Conservation (phyloP, 2,797 vertebrate genomes). For the Brachyrhaphis roseni region DNA sequence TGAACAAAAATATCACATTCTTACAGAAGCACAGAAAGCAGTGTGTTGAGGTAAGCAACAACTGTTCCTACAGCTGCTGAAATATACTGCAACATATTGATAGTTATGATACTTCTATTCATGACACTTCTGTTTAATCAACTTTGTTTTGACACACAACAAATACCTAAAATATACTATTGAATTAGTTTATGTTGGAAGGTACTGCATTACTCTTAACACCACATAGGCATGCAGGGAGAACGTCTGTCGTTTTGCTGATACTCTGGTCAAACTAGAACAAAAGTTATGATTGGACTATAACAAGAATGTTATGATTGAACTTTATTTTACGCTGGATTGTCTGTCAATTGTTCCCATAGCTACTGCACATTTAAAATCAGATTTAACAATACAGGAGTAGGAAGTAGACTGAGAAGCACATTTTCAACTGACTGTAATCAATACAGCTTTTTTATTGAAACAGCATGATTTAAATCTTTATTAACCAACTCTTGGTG, state of each 20-base stretch:
- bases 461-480: no score
- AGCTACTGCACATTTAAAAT: neutral
- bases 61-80: neutral
- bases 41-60: neutral
- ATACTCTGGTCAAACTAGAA: neutral
- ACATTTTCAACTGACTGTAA: no score
- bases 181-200: neutral
- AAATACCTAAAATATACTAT: neutral
- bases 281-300: neutral
- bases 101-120: neutral
- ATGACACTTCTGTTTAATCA: neutral
- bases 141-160: neutral
- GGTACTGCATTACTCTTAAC: neutral
- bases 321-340: neutral
- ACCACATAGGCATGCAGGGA: neutral
- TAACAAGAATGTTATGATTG: neutral
- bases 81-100: neutral
- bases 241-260: neutral
- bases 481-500: no score
- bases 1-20: neutral
- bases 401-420: neutral
- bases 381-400: neutral
- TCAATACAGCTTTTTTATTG: no score
- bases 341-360: neutral
- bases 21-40: neutral